Evolutionary conservation across 2,113 vertebrate genomes (phyloP), one percentile per base, ranked within the genome.

Genomic region (Limanda limanda): DNA sequence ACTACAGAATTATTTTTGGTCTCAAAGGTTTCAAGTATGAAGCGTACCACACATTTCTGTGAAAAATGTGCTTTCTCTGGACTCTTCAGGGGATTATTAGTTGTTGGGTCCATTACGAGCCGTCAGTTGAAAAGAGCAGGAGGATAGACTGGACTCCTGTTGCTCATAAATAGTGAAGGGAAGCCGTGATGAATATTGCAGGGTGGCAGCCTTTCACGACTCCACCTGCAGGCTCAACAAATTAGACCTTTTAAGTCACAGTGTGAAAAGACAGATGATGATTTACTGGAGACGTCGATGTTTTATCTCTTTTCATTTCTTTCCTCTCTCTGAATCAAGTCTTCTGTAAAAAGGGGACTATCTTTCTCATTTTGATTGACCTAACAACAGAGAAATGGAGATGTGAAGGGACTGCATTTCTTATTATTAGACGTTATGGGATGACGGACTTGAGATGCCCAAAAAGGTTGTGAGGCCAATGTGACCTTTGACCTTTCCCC

Each of bases 141-240:
- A 63, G 47, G 74, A 85, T 14, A 35, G 83, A 74, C 63, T 54
- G 68, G 76, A 92, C 91, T 95, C 90, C 74, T 91, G 89, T 93
- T 92, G 82, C 96, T 95, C 92, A 96, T 97, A 69, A 96, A 91
- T 97, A 95, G 94, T 95, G 92, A 83, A 97, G 94, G 79, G 91
- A 69, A 47, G 47, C 84, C 78, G 79, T 89, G 91, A 93, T 94
- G 85, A 77, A 86, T 89, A 85, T 88, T 94, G 88, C 88, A 93
- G 52, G n/a, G 56, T 70, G 78, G 71, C 62, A 27, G 27, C 3
- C 27, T 31, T 31, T 31, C 31, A 74, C 48, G 45, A 73, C 57
- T 71, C n/a, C 31, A 21, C 27, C 76, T 63, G 59, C 48, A 31
- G 24, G 58, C 13, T 2, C 47, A 51, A 58, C 62, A 52, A 51